phyloP scores from a whole-genome alignment of 2,797 vertebrate species.

The Enteromius radiatus region DNA sequence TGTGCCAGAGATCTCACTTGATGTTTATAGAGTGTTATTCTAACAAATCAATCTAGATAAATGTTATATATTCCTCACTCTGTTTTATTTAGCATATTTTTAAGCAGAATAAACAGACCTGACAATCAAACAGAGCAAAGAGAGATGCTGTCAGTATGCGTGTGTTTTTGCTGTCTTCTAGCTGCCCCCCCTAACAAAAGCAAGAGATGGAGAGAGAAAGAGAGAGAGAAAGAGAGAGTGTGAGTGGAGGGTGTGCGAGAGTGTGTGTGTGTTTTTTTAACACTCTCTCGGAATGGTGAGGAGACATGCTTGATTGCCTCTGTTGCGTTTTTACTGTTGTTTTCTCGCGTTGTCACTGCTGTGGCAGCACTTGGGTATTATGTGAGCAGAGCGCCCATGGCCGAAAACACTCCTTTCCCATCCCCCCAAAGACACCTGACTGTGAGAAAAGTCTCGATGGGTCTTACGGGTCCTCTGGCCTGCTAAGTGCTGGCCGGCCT shows the following conservation, averaged over 20 bases:
- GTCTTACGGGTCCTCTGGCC: constrained; percentile 84
- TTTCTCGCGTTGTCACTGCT: constrained; percentile 97
- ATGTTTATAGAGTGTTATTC: background rate
- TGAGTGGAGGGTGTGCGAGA: constrained; percentile 25
- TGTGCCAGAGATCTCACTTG: background rate
- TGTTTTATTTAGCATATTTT: constrained; percentile 29
- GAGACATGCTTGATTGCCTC: constrained; percentile 83
- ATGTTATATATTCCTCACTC: constrained; percentile 19
- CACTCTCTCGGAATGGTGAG: constrained; percentile 73
- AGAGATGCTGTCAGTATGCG: constrained; percentile 45
- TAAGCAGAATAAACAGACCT: constrained; percentile 11
- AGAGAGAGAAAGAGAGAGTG: constrained; percentile 46
- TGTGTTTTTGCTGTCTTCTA: constrained; percentile 46
- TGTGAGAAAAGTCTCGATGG: constrained; percentile 96
- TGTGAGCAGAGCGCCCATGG: constrained; percentile 72
- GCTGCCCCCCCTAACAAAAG: constrained; percentile 43
- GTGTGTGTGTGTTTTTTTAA: constrained; percentile 70
- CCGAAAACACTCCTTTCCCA: constrained; percentile 63
- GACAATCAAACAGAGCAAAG: constrained; percentile 35
- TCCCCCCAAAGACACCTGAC: constrained; percentile 84
- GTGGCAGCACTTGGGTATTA: constrained; percentile 64
- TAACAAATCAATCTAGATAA: background rate
- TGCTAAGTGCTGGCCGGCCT: constrained; percentile 90
- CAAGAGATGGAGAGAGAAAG: constrained; percentile 44
- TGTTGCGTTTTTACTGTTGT: constrained; percentile 86